Evolutionary conservation across 2,888 invertebrate species (phyloP).

Genomic region (Patella depressa): DNA sequence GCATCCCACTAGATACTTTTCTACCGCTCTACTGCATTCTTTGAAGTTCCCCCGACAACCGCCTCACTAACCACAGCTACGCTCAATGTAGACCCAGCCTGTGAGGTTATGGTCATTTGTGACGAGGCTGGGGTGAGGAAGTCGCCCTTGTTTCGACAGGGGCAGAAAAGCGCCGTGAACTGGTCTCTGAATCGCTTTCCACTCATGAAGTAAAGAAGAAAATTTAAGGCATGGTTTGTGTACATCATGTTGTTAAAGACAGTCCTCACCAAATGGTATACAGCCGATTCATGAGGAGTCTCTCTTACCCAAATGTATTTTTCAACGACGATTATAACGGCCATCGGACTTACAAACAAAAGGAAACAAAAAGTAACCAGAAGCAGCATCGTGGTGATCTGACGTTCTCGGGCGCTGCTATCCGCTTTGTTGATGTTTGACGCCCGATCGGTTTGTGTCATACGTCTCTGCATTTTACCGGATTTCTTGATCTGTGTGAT

Average conservation of each 20-base stretch:
- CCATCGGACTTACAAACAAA: slow-evolving; percentile 29
- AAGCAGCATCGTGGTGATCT: slow-evolving; percentile 30
- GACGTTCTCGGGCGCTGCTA: slow-evolving; percentile 13
- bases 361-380: slow-evolving; percentile 31
- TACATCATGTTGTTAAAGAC: slow-evolving; percentile 31
- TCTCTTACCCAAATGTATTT: slow-evolving; percentile 17
- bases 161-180: slow-evolving; percentile 11
- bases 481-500: slow-evolving; percentile 21
- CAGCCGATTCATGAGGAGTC: slow-evolving; percentile 22
- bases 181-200: slow-evolving; percentile 23
- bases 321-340: slow-evolving; percentile 31
- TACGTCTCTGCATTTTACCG: slow-evolving; percentile 13
- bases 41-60: too few species aligned
- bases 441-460: slow-evolving; percentile 9
- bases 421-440: neutral
- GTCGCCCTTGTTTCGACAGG: neutral
- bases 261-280: slow-evolving; percentile 25
- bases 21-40: too few species aligned
- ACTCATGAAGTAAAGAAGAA: slow-evolving; percentile 31
- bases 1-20: too few species aligned
- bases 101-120: too few species aligned
- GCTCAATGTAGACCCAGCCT: neutral
- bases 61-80: neutral
- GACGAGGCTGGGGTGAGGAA: too few species aligned
- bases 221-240: slow-evolving; percentile 35